Evolutionary conservation across 2,888 invertebrate genomes (phyloP).

Genomic region (Hypolimnas misippus): DNA sequence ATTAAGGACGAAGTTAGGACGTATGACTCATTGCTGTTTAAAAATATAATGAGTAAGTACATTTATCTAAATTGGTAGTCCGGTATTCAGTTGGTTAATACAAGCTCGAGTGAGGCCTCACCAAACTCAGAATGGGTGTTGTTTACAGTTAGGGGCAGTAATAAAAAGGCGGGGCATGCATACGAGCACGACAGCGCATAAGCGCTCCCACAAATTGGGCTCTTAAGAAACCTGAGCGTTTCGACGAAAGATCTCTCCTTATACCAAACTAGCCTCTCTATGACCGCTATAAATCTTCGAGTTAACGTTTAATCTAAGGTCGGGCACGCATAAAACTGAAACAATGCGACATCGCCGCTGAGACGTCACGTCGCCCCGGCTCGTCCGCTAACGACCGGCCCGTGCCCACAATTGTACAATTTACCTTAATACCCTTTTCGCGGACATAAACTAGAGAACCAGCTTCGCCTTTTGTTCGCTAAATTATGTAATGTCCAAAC

Average conservation of each 20-base stretch:
- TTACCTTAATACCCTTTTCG: constrained; percentile 78
- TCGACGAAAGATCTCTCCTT: constrained; percentile 71
- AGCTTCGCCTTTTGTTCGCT: constrained; percentile 73
- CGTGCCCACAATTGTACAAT: constrained; percentile 81
- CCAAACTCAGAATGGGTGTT: constrained; percentile 71
- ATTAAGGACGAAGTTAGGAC: neutral
- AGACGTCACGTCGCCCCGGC: constrained; percentile 66
- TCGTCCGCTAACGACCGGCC: constrained; percentile 74
- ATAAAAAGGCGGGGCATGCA: constrained; percentile 82
- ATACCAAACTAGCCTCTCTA: constrained; percentile 67
- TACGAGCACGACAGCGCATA: constrained; percentile 75
- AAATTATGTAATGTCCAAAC: constrained; percentile 72
- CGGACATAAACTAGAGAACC: constrained; percentile 76
- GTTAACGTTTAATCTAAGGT: constrained; percentile 78
- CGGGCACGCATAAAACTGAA: constrained; percentile 75
- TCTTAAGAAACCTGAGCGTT: constrained; percentile 78
- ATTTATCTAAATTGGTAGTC: constrained; percentile 18
- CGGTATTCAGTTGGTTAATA: constrained; percentile 25
- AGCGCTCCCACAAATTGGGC: constrained; percentile 77
- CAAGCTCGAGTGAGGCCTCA: constrained; percentile 38
- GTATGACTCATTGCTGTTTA: neutral
- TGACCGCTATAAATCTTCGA: constrained; percentile 76
- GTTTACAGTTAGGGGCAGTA: constrained; percentile 81
- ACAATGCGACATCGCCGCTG: constrained; percentile 75
- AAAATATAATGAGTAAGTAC: constrained; percentile 25